These are phyloP conservation scores for Mustela lutreola DNA, from an alignment of 2,113 vertebrate species.

Conservation along the genomic window DNA sequence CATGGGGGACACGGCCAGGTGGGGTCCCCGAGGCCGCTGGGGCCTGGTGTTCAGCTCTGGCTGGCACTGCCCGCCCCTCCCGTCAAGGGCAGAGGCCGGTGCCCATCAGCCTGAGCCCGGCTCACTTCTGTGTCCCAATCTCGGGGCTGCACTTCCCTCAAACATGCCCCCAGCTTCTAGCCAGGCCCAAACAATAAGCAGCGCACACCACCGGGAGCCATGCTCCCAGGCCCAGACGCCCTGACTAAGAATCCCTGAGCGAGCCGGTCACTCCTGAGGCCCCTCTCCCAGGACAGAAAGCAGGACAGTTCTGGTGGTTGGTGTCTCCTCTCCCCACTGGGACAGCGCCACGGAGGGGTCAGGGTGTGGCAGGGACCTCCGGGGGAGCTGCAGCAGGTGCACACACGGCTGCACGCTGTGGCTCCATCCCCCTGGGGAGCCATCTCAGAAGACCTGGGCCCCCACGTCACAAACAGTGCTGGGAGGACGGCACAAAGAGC, in stretches of 20 bases:
- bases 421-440: fast-evolving
- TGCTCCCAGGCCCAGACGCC: background rate
- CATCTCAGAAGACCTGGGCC: background rate
- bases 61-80: background rate
- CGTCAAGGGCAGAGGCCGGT: background rate
- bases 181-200: fast-evolving
- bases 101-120: background rate
- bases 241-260: fast-evolving
- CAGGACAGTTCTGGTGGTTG: fast-evolving
- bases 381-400: background rate
- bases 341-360: fast-evolving
- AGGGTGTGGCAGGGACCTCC: background rate
- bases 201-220: fast-evolving
- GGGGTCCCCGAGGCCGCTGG: too few relatives aligned
- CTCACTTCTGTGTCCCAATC: background rate
- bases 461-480: fast-evolving
- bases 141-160: background rate
- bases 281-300: background rate
- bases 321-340: fast-evolving
- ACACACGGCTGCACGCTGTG: fast-evolving
- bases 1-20: background rate
- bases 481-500: fast-evolving
- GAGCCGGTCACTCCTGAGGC: background rate
- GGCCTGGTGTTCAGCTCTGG: background rate
- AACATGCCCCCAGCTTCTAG: background rate